phyloP scores from a whole-genome alignment of 64 coral and sea anemone genomes.

The Actinia equina region DNA sequence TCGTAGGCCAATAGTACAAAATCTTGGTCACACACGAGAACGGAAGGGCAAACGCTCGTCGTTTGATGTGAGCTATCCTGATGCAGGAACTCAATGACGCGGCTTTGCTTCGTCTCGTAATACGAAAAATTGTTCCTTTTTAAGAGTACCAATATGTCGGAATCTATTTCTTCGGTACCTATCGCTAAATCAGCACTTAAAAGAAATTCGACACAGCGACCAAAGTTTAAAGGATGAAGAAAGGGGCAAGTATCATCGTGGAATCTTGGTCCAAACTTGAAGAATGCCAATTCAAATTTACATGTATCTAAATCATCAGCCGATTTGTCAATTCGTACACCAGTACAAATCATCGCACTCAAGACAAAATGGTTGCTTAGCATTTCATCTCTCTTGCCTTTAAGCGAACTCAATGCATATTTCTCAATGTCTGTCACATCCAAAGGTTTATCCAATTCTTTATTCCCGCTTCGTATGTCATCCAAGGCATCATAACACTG shows the following conservation, averaged over 20 bases:
- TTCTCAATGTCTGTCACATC: neutral
- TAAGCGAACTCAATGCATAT: slow-evolving; percentile 4
- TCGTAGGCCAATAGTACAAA: too few species aligned
- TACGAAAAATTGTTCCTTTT: neutral
- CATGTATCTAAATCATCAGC: too few species aligned
- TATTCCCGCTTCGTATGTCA: neutral
- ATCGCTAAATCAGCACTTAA: neutral
- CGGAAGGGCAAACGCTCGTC: neutral
- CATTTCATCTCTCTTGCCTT: neutral
- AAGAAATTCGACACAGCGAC: neutral
- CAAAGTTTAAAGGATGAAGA: too few species aligned
- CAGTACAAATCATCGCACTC: neutral
- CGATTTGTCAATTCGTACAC: too few species aligned
- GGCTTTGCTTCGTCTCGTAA: neutral
- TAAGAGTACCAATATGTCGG: neutral
- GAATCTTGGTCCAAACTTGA: too few species aligned
- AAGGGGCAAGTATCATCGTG: too few species aligned
- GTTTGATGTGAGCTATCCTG: neutral
- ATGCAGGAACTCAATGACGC: too few species aligned
- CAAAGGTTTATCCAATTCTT: neutral
- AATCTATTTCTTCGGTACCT: neutral
- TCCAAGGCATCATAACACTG: slow-evolving; percentile 5
- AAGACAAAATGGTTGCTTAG: neutral
- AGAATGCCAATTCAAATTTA: too few species aligned
- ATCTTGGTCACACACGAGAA: too few species aligned